Conservation (phyloP, 2,888 invertebrate species). For the Syrista parreyssii region DNA sequence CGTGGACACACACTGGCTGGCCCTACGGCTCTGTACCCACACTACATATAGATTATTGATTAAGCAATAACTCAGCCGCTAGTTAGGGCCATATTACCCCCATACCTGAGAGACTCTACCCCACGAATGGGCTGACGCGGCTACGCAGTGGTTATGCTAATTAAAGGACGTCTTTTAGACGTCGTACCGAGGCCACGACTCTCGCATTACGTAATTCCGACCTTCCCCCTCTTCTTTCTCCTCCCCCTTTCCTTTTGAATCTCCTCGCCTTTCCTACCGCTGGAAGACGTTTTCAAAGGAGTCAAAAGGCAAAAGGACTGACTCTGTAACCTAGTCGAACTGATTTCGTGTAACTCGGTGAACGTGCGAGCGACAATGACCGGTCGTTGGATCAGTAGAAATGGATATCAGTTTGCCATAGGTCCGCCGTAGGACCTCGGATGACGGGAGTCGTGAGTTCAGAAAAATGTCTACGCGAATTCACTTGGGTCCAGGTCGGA, state of each 20-base stretch:
- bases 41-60: conserved; percentile 66
- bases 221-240: background rate
- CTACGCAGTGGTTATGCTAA: conserved; percentile 61
- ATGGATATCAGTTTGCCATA: conserved; percentile 31
- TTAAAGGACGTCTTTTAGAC: conserved; percentile 35
- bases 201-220: conserved; percentile 10
- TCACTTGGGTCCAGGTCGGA: too few relatives aligned
- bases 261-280: background rate
- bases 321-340: too few relatives aligned
- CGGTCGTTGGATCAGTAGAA: conserved; percentile 32
- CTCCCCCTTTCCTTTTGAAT: background rate
- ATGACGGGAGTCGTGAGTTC: too few relatives aligned
- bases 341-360: background rate
- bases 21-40: conserved; percentile 41
- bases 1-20: conserved; percentile 48
- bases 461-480: too few relatives aligned
- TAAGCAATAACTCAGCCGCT: conserved; percentile 66
- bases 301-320: too few relatives aligned
- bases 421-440: too few relatives aligned
- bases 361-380: conserved; percentile 14
- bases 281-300: background rate
- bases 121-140: conserved; percentile 10
- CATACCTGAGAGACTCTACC: conserved; percentile 45
- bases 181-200: conserved; percentile 13
- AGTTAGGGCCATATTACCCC: conserved; percentile 64